These are phyloP conservation scores for Desmophyllum pertusum DNA, from an alignment of 92 coral and sea anemone species.

Conservation along the genomic window DNA sequence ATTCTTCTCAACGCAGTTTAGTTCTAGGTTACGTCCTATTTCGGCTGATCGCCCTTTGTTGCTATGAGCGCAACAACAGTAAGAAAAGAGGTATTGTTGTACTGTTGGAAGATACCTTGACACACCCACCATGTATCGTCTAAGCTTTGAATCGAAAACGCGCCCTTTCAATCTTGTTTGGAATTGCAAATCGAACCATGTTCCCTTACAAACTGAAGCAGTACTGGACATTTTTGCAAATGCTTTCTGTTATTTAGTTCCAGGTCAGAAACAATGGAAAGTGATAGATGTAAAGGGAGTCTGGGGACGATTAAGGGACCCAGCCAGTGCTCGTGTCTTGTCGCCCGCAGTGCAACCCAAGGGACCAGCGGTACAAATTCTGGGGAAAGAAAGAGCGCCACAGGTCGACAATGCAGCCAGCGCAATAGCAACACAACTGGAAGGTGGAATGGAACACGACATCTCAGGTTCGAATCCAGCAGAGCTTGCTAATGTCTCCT, in stretches of 20 bases:
- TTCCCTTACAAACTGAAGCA: no score
- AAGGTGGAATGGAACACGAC: constrained; percentile 1
- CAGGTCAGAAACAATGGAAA: constrained; percentile 62
- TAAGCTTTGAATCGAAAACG: neutral
- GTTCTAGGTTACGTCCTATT: no score
- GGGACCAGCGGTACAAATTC: constrained; percentile 22
- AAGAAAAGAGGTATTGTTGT: no score
- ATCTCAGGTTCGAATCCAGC: neutral
- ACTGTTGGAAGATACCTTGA: neutral
- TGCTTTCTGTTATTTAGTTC: constrained; percentile 32
- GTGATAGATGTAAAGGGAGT: constrained; percentile 27
- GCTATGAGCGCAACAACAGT: no score
- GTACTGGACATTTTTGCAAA: neutral
- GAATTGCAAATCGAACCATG: no score
- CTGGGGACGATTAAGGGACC: constrained; percentile 19
- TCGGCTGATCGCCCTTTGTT: no score
- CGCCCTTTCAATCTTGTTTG: neutral
- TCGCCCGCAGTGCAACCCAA: neutral
- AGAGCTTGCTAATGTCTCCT: neutral
- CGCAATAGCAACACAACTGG: constrained; percentile 44
- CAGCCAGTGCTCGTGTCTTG: constrained; percentile 11
- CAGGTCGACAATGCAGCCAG: constrained; percentile 35
- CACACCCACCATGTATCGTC: neutral
- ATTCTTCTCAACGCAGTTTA: no score
- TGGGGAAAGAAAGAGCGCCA: constrained; percentile 45